Evolutionary conservation across 2,797 vertebrate species (phyloP).

Genomic region (Pantherophis alleghaniensis): DNA sequence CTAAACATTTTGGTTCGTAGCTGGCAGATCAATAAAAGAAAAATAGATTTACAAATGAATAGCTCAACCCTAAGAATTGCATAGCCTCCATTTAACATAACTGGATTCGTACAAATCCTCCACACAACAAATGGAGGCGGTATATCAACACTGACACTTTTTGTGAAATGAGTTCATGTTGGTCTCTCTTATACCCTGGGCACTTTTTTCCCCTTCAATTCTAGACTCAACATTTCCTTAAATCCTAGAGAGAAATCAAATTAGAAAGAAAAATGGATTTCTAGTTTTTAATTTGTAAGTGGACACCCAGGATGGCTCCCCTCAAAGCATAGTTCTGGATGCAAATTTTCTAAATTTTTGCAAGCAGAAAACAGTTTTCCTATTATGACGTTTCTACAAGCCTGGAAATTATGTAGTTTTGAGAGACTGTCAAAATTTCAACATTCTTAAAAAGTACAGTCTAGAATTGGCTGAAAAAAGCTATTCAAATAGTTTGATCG

Average conservation of each 20-base stretch:
- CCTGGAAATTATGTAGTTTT: neutral
- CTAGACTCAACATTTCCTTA: neutral
- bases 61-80: neutral
- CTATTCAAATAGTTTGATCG: neutral
- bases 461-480: neutral
- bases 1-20: neutral
- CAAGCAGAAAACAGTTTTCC: neutral
- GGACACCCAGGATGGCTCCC: neutral
- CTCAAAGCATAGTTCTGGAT: neutral
- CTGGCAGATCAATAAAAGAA: neutral
- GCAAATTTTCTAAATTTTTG: neutral
- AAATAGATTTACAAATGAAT: neutral
- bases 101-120: neutral
- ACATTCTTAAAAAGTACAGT: neutral
- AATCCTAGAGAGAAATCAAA: neutral
- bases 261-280: neutral
- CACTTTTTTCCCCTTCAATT: neutral
- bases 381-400: neutral
- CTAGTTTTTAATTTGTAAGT: neutral
- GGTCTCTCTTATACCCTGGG: constrained; percentile 1
- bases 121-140: neutral
- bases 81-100: neutral
- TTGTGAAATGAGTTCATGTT: constrained; percentile 2
- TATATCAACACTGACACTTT: constrained; percentile 1
- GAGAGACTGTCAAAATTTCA: neutral